These are phyloP conservation scores for Gallinago stenura DNA, from an alignment of 2,797 vertebrate genomes.

Conservation along the genomic window DNA sequence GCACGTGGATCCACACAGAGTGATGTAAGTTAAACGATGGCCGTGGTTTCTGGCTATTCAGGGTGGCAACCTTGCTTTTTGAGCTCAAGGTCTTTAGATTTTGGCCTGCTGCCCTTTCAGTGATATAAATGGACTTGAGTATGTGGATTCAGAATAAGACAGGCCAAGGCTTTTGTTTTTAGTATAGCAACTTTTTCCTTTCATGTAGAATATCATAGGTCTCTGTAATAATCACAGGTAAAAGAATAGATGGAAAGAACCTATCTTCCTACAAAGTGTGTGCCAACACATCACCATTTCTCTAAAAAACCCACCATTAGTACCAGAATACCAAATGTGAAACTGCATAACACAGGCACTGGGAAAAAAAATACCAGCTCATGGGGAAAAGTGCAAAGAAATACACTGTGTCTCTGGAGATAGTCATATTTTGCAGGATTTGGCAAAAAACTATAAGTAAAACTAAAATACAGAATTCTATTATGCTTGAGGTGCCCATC, in stretches of 20 bases:
- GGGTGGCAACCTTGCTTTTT: not conserved
- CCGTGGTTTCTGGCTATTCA: not conserved
- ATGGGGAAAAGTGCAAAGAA: not conserved
- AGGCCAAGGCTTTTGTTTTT: not conserved
- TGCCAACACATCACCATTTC: not conserved
- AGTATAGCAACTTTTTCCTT: not conserved
- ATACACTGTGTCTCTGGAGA: not conserved
- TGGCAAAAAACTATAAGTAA: not conserved
- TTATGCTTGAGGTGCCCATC: not conserved
- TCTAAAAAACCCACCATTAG: not conserved
- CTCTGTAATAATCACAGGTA: not conserved
- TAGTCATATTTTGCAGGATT: not conserved
- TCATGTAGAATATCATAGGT: not conserved
- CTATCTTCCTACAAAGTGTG: not conserved
- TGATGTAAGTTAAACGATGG: not conserved
- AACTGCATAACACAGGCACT: accelerated
- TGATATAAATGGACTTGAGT: not conserved
- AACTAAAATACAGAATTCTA: not conserved
- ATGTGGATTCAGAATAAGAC: not conserved
- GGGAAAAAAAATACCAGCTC: not conserved
- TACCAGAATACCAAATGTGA: not conserved
- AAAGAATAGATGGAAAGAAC: not conserved
- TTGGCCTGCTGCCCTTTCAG: not conserved
- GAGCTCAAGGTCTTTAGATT: not conserved
- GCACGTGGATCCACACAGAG: not conserved